phyloP scores from a whole-genome alignment of 1,140 invertebrate species.

The Drosophila leontia region DNA sequence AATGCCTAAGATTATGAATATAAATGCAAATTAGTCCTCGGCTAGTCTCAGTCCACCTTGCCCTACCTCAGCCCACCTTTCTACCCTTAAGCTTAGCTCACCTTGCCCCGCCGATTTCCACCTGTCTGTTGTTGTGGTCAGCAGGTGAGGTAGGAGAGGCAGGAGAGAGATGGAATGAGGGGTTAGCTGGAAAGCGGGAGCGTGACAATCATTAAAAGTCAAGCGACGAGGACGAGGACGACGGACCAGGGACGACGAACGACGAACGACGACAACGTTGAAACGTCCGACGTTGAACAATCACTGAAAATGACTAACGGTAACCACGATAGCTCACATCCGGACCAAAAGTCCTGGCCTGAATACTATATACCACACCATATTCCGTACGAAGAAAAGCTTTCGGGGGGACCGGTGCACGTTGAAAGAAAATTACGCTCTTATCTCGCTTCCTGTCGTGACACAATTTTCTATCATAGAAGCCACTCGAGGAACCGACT shows the following conservation, averaged over 20 bases:
- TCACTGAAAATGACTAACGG: conserved; percentile 84
- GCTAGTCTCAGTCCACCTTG: conserved; percentile 12
- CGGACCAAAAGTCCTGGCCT: conserved; percentile 55
- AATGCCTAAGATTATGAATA: conserved; percentile 82
- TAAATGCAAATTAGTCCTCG: conserved; percentile 80
- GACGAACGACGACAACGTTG: conserved; percentile 59
- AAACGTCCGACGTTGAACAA: conserved; percentile 73
- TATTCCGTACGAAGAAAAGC: conserved; percentile 47
- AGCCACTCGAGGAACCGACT: conserved; percentile 54
- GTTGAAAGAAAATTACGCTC: conserved; percentile 84
- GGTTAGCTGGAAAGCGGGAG: conserved; percentile 52
- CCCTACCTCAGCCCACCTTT: background rate
- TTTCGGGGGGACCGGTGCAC: conserved; percentile 54
- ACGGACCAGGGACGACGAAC: conserved; percentile 15
- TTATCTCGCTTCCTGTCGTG: conserved; percentile 85
- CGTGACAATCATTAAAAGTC: conserved; percentile 84
- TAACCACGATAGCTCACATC: conserved; percentile 83
- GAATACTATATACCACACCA: conserved; percentile 5
- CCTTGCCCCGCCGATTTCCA: conserved; percentile 27
- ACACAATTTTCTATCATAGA: conserved; percentile 84
- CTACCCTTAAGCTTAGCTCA: conserved; percentile 11
- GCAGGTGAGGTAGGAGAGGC: background rate
- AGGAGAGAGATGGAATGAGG: background rate
- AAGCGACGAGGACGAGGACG: conserved; percentile 51
- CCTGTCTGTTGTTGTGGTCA: conserved; percentile 68